Base-by-base conservation (phyloP, 2,888 invertebrate species). In the Drosophila emarginata region DNA sequence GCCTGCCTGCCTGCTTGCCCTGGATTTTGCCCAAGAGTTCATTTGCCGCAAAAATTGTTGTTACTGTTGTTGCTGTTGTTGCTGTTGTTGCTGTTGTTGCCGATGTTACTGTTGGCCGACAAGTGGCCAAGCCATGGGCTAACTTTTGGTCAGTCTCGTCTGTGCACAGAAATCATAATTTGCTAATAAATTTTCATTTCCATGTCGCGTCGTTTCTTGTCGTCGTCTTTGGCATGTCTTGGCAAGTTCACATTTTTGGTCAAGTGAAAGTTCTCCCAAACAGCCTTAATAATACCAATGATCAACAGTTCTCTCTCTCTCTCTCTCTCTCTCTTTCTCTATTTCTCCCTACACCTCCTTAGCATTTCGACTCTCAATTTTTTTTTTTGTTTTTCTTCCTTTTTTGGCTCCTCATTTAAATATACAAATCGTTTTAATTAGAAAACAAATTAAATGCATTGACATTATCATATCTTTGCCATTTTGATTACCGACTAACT, bases 181-280 rank as follows among this genome's bases (percentile, higher is more conserved):
- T 79, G 80, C 83, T 80, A 82, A 82, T 86, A 83, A 86, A 82
- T 82, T 82, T 82, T 69, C 83, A 83, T 80, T 86, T 83, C 77
- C 83, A 78, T 82, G 85, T 70, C 75, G 75, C 79, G 56, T 60
- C n/a, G n/a, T n/a, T n/a, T n/a, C n/a, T n/a, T 59, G 79, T 69
- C 53, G 56, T 51, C 23, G 26, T 37, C 26, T n/a, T 23, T 39
- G 56, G 60, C 70, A 64, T 51, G 54, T 21, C 62, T 26, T 40
- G 56, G 60, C 71, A 64, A 67, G 74, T 71, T 78, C 68, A 76
- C 72, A 72, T 76, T 77, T 78, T 67, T 77, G 59, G 79, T 63
- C 54, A 77, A 67, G 82, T 82, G 82, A 82, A 82, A 82, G 82
- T 82, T 77, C 18, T 54, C 61, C 54, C 53, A 45, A 40, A 40